Evolutionary conservation across 2,113 vertebrate genomes (phyloP).

Genomic region (Plotosus lineatus): DNA sequence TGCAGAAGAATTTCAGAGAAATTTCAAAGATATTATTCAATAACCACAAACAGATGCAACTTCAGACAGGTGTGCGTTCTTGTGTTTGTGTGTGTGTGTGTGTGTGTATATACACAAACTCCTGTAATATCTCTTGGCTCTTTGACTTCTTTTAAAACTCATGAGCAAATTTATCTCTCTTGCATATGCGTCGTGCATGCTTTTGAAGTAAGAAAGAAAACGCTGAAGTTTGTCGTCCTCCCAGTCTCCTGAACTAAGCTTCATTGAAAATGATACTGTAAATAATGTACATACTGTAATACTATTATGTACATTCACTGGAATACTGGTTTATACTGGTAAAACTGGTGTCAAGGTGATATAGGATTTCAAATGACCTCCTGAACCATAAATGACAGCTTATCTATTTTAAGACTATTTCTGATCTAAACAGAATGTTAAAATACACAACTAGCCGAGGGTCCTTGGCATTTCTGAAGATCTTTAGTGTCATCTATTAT

Average conservation of each 20-base stretch:
- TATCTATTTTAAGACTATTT: neutral
- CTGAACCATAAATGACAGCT: neutral
- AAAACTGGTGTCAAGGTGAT: neutral
- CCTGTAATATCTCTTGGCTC: neutral
- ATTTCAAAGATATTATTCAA: neutral
- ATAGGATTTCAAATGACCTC: neutral
- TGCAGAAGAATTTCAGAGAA: neutral
- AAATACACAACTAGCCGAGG: slow-evolving; percentile 14
- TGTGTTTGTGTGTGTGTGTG: neutral
- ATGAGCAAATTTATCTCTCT: slow-evolving; percentile 5
- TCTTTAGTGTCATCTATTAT: slow-evolving; percentile 55
- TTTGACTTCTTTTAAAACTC: neutral
- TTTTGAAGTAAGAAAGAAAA: too few relatives aligned
- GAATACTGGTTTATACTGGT: neutral
- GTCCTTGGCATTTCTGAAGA: slow-evolving; percentile 53
- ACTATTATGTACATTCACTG: too few relatives aligned
- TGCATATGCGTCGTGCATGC: neutral
- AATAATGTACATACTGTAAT: neutral
- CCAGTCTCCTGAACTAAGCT: neutral
- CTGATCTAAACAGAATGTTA: neutral
- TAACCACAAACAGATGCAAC: neutral
- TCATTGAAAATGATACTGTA: neutral
- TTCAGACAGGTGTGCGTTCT: neutral
- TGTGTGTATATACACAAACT: neutral
- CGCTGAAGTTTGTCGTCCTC: neutral